These are phyloP conservation scores for Riptortus pedestris DNA, from an alignment of 1,140 invertebrate species.

Conservation along the genomic window DNA sequence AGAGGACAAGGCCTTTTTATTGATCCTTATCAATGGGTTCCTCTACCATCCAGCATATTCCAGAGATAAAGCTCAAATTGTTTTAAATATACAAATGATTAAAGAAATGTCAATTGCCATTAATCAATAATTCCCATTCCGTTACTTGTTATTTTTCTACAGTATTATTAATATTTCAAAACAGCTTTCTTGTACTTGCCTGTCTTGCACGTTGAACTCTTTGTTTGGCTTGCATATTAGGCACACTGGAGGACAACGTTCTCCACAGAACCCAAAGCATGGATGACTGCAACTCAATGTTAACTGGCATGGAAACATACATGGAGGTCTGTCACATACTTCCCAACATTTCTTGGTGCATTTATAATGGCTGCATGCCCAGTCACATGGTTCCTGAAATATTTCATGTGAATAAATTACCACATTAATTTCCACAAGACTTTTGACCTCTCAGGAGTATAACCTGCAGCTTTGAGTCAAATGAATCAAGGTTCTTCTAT, in stretches of 20 bases:
- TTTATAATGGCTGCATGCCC: slow-evolving; percentile 1
- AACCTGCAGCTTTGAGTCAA: neutral
- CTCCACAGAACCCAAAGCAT: slow-evolving; percentile 13
- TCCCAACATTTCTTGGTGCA: slow-evolving; percentile 3
- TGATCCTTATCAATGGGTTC: too few relatives aligned
- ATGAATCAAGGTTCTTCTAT: neutral
- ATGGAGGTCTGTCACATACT: neutral
- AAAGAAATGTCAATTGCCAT: too few relatives aligned
- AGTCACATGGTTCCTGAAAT: neutral
- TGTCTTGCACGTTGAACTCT: too few relatives aligned
- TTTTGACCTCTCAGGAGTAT: neutral
- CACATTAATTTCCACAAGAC: neutral
- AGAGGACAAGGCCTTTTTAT: too few relatives aligned
- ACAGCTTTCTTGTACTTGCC: too few relatives aligned
- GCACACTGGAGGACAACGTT: slow-evolving; percentile 11
- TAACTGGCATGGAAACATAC: neutral
- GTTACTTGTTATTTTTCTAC: too few relatives aligned
- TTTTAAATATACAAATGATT: too few relatives aligned
- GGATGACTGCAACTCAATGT: neutral
- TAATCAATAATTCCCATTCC: too few relatives aligned
- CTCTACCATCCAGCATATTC: too few relatives aligned
- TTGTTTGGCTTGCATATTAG: too few relatives aligned
- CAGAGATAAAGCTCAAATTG: too few relatives aligned
- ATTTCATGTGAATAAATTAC: neutral
- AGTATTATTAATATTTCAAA: too few relatives aligned